Percentiles rank a stretch among this genome's conserved stretches.
Conservation (phyloP, 1,140 invertebrate genomes). For the Liolophura sinensis region DNA sequence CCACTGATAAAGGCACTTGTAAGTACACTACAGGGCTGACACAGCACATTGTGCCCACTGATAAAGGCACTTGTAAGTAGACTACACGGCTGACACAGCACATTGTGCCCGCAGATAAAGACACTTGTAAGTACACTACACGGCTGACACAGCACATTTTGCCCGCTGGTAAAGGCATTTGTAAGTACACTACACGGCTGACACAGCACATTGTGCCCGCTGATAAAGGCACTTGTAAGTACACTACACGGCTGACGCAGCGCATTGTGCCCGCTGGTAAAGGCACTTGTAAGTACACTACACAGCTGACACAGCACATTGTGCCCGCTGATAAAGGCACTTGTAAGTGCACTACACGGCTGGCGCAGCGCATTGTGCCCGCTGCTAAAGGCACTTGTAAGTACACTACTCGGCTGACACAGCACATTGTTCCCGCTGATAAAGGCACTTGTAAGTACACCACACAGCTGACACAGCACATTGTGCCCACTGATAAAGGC, state of each 20-base stretch:
- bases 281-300: slow-evolving; percentile 59
- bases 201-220: slow-evolving; percentile 71
- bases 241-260: slow-evolving; percentile 62
- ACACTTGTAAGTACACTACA: slow-evolving; percentile 60
- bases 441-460: slow-evolving; percentile 62
- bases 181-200: slow-evolving; percentile 60
- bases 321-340: slow-evolving; percentile 67
- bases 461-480: slow-evolving; percentile 66
- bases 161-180: slow-evolving; percentile 65
- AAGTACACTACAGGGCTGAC: slow-evolving; percentile 61
- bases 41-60: slow-evolving; percentile 70
- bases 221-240: slow-evolving; percentile 60
- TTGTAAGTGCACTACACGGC: slow-evolving; percentile 58
- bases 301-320: slow-evolving; percentile 71
- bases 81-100: slow-evolving; percentile 64
- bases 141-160: slow-evolving; percentile 72
- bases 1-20: slow-evolving; percentile 67
- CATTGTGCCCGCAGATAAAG: slow-evolving; percentile 68
- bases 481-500: slow-evolving; percentile 67
- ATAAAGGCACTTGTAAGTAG: slow-evolving; percentile 58
- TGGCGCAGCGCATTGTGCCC: slow-evolving; percentile 70
- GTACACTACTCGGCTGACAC: slow-evolving; percentile 63
- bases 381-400: slow-evolving; percentile 61
- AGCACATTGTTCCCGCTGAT: slow-evolving; percentile 68
- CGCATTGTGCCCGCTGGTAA: slow-evolving; percentile 68